Evolutionary conservation across 2,888 invertebrate species (phyloP).

Genomic region (Onthophagus sagittarius): DNA sequence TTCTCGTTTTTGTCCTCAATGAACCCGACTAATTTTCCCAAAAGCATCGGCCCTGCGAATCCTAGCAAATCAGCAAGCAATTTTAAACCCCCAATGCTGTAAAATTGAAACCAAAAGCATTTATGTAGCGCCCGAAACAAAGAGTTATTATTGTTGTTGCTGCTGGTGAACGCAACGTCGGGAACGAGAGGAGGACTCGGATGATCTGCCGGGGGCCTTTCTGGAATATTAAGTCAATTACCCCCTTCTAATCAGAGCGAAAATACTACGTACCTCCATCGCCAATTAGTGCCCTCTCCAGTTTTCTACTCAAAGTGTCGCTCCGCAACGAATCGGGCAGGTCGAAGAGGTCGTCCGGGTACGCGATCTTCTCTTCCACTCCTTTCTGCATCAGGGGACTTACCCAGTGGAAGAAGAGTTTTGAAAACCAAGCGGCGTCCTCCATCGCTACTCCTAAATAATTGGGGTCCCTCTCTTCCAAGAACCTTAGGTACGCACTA

Average conservation of each 20-base stretch:
- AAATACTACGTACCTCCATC: conserved; percentile 47
- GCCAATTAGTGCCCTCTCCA: conserved; percentile 56
- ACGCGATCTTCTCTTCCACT: conserved; percentile 63
- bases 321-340: conserved; percentile 66
- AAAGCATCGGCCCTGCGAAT: conserved; percentile 85
- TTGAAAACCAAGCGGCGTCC: conserved; percentile 64
- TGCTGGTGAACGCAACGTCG: conserved; percentile 2
- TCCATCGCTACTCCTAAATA: conserved; percentile 82
- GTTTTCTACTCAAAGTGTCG: conserved; percentile 57
- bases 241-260: conserved; percentile 1
- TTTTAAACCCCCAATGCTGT: conserved; percentile 78
- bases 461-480: conserved; percentile 63
- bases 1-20: conserved; percentile 70
- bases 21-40: conserved; percentile 76
- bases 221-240: not conserved
- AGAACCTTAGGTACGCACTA: conserved; percentile 60
- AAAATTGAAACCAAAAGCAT: conserved; percentile 79
- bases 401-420: conserved; percentile 85
- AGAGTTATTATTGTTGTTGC: conserved; percentile 41
- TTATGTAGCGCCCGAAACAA: conserved; percentile 67
- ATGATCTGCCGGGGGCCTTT: not conserved
- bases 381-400: conserved; percentile 81
- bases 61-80: conserved; percentile 77
- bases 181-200: conserved; percentile 8
- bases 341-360: conserved; percentile 79